Percentiles rank a stretch among this genome's conserved stretches.
These are phyloP conservation scores for Anneissia japonica DNA, from an alignment of 35 echinoderm and acorn worm genomes.

Conservation along the genomic window DNA sequence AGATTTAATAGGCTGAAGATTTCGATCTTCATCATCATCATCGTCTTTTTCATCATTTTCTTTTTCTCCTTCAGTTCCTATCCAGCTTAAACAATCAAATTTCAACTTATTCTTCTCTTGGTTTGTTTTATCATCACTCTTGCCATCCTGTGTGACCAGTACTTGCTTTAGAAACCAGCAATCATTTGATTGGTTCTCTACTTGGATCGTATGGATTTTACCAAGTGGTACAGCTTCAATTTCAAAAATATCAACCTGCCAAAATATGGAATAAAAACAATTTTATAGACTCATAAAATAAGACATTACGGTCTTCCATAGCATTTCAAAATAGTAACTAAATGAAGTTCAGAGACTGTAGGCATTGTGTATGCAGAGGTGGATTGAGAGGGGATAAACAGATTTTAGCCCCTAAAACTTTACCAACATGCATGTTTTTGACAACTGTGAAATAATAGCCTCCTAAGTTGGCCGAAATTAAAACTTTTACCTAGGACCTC, in stretches of 20 bases:
- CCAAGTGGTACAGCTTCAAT: constrained; percentile 27
- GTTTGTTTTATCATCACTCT: neutral
- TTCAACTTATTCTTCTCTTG: neutral
- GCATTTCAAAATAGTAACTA: too few relatives aligned
- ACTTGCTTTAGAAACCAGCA: constrained; percentile 35
- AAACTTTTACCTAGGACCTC: too few relatives aligned
- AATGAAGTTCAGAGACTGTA: too few relatives aligned
- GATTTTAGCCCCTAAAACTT: too few relatives aligned
- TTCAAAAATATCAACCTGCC: constrained; percentile 32
- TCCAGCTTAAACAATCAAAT: constrained; percentile 26
- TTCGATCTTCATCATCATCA: neutral
- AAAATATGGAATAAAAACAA: too few relatives aligned
- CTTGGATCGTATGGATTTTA: constrained; percentile 10
- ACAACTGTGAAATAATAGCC: too few relatives aligned
- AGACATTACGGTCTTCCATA: too few relatives aligned
- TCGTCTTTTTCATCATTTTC: neutral
- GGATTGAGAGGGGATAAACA: too few relatives aligned
- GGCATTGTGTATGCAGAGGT: too few relatives aligned
- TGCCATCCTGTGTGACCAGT: neutral
- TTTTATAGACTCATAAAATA: too few relatives aligned
- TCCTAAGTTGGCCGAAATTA: too few relatives aligned
- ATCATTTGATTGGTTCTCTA: constrained; percentile 23
- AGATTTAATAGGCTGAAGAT: neutral
- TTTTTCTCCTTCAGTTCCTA: constrained; percentile 23
- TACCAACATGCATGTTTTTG: too few relatives aligned